Base-by-base conservation (phyloP, 2,797 vertebrate species). In the Sebastes kiyomatsui region DNA sequence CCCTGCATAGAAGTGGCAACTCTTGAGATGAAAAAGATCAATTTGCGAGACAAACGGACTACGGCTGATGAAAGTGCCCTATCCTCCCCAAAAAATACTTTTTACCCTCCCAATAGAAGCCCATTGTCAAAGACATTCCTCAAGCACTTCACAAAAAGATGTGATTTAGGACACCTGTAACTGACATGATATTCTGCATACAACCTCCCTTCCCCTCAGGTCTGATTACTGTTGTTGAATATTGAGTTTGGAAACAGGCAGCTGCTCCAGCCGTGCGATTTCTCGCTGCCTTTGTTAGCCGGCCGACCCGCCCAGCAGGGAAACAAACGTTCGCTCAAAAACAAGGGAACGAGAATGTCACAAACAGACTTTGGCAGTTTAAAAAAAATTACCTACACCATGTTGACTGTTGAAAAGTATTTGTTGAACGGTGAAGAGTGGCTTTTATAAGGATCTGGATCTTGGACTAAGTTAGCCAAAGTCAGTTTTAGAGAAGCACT, bases 391-490 rank as follows among this genome's bases (percentile, higher is more conserved):
- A 97, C 83, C 88, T 88, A 90, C 72, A 68, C 92, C 84, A 93
- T 94, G 96, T 94, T 95, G 95, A 94, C 83, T 95, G 88, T 94
- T 95, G 95, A 96, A 86, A 94, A 42, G 28, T 16, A 27, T 61
- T 67, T 72, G 23, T 90, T 72, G 64, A 91, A 96, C 95, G 2
- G 18, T 52, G 23, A 78, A 58, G 66, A 55, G 95, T 94, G 91
- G 89, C 86, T 95, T 94, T 95, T 93, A 93, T 96, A 94, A 95
- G 94, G 80, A 28, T 35, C 13, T 16, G 3, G 20, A 78, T 93
- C 93, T 90, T 93, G 94, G 6, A 58, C 20, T 5, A 23, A 64
- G 5, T 6, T 23, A 16, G n/a, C 18, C 10, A n/a, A 35, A 61
- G 38, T 56, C n/a, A 23, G 18, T 35, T 54, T 38, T 49, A 6